phyloP scores from a whole-genome alignment of 2,113 vertebrate genomes.

The Chloebia gouldiae region DNA sequence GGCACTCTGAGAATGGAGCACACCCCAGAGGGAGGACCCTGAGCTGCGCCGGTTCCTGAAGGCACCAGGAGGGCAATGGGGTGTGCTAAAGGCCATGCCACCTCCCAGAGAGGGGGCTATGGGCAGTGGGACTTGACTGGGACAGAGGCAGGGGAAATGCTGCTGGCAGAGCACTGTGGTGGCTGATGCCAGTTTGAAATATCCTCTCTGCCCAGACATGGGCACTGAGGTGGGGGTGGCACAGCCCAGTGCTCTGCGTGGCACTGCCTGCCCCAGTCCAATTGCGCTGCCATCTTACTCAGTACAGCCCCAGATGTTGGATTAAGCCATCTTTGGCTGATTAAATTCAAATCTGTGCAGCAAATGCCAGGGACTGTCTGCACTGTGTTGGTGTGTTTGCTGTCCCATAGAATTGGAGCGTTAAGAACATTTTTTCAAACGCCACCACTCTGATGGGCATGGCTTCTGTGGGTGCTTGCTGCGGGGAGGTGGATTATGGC shows the following conservation, averaged over 20 bases:
- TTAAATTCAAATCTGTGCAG: neutral
- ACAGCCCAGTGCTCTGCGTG: neutral
- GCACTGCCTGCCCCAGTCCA: neutral
- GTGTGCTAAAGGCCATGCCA: accelerated
- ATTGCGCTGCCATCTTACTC: neutral
- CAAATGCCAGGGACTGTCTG: neutral
- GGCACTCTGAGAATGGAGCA: accelerated
- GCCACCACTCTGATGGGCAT: neutral
- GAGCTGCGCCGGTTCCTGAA: accelerated
- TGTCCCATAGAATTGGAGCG: neutral
- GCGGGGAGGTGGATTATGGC: neutral
- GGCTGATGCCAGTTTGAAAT: accelerated
- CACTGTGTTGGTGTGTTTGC: neutral
- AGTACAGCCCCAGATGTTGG: neutral
- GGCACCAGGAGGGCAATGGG: accelerated
- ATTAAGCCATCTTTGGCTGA: constrained; percentile 9
- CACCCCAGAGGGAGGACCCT: accelerated
- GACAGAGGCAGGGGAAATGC: neutral
- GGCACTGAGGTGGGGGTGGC: neutral
- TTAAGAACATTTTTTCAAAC: neutral
- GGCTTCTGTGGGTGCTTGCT: accelerated
- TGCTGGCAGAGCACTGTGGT: neutral
- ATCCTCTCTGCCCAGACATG: accelerated
- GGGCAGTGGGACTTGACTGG: accelerated
- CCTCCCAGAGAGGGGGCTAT: neutral